These are phyloP conservation scores for Tympanuchus pallidicinctus DNA, from an alignment of 2,113 vertebrate species.

Conservation along the genomic window DNA sequence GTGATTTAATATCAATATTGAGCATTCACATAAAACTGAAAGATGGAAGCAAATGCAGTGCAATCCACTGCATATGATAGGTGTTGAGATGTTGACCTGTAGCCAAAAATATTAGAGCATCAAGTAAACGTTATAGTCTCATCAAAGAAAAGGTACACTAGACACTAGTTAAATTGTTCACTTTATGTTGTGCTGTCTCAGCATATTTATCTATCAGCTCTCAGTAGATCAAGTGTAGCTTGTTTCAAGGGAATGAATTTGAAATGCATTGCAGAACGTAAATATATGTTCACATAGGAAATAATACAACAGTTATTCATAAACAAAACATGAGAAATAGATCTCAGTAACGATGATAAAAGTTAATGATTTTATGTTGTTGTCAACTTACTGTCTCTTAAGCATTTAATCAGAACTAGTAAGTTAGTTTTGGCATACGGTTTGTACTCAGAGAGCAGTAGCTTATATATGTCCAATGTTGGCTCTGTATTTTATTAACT, in stretches of 20 bases:
- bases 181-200: background rate
- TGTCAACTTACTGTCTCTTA: background rate
- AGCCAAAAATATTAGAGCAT: background rate
- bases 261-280: background rate
- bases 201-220: background rate
- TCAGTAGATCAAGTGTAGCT: background rate
- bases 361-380: background rate
- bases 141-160: background rate
- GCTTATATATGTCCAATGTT: background rate
- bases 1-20: background rate
- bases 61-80: background rate
- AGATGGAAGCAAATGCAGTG: background rate
- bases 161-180: background rate
- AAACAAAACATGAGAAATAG: background rate
- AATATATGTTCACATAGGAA: background rate
- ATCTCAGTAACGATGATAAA: background rate
- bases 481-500: background rate
- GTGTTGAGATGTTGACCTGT: background rate
- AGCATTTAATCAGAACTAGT: background rate
- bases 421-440: background rate
- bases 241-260: background rate
- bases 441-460: background rate
- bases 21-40: background rate
- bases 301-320: background rate
- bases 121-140: background rate